Conservation (phyloP, 2,113 vertebrate genomes). For the Hiodon tergisus region DNA sequence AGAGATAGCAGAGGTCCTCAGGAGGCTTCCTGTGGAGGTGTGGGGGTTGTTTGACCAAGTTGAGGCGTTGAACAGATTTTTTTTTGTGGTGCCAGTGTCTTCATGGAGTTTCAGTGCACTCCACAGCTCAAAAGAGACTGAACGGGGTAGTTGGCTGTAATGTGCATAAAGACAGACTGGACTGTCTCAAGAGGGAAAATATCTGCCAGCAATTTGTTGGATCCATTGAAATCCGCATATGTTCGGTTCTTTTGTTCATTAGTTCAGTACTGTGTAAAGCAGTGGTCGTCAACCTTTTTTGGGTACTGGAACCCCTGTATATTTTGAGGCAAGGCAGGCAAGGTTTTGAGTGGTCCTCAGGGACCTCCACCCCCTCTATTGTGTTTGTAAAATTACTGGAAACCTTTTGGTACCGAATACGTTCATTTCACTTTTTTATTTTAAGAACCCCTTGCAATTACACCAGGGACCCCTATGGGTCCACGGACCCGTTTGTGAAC, state of each 20-base stretch:
- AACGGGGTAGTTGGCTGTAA: constrained; percentile 1
- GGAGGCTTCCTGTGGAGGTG: constrained; percentile 10
- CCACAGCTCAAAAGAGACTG: constrained; percentile 19
- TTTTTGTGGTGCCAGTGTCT: constrained; percentile 17
- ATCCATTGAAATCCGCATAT: neutral
- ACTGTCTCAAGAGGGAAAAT: constrained; percentile 1
- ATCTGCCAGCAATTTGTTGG: constrained; percentile 4
- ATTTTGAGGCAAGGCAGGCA: too few species aligned
- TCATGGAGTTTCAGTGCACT: constrained; percentile 9
- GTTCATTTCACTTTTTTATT: too few species aligned
- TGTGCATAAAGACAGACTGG: constrained; percentile 1
- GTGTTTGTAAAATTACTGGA: too few species aligned
- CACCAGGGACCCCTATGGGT: too few species aligned
- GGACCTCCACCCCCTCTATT: too few species aligned
- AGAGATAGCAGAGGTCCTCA: constrained; percentile 15
- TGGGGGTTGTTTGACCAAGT: constrained; percentile 19
- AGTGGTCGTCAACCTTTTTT: too few species aligned
- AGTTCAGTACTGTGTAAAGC: neutral
- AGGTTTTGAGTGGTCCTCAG: too few species aligned
- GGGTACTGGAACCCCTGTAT: too few species aligned
- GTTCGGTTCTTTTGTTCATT: constrained; percentile 4
- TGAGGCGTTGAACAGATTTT: constrained; percentile 14
- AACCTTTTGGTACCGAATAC: too few species aligned
- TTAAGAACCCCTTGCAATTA: too few species aligned
- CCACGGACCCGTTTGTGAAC: too few species aligned